Percentiles rank a stretch among this genome's conserved stretches.
Conservation (phyloP, 2,797 vertebrate genomes). For the Adelosebastes latens region DNA sequence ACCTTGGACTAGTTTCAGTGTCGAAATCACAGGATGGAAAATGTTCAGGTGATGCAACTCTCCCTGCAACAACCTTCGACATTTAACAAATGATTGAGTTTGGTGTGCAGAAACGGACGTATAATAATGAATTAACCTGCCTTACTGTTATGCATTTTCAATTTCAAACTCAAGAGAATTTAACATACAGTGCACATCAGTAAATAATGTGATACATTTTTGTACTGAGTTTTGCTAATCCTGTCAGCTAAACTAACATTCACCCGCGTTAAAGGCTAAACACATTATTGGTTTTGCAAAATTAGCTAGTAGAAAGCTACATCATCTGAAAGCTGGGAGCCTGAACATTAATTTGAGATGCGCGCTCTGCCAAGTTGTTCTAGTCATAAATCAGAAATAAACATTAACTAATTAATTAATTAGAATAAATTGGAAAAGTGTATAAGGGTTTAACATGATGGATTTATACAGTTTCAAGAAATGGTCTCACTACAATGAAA, state of each 20-base stretch:
- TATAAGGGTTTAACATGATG: too few relatives aligned
- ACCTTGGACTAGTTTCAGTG: background rate
- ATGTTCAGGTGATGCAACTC: background rate
- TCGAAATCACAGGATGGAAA: background rate
- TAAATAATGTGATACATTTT: background rate
- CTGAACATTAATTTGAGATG: too few relatives aligned
- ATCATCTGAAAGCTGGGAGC: too few relatives aligned
- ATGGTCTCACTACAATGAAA: too few relatives aligned
- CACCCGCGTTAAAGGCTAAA: background rate
- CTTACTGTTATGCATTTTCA: background rate
- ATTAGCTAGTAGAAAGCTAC: too few relatives aligned
- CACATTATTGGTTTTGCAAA: background rate
- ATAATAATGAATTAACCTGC: background rate
- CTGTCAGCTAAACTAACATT: too few relatives aligned
- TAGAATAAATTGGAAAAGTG: too few relatives aligned
- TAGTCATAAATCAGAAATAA: too few relatives aligned
- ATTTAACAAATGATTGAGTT: background rate
- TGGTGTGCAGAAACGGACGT: background rate
- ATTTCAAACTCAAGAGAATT: background rate
- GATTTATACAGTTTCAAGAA: too few relatives aligned
- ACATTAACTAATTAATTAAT: too few relatives aligned
- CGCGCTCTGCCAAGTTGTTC: too few relatives aligned
- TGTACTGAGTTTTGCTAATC: too few relatives aligned
- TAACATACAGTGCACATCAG: background rate
- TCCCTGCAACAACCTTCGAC: background rate